A percentile compares a stretch with the other conserved stretches of the same genome.
Conservation (phyloP, 2,797 vertebrate genomes). For the Propithecus perrieri region DNA sequence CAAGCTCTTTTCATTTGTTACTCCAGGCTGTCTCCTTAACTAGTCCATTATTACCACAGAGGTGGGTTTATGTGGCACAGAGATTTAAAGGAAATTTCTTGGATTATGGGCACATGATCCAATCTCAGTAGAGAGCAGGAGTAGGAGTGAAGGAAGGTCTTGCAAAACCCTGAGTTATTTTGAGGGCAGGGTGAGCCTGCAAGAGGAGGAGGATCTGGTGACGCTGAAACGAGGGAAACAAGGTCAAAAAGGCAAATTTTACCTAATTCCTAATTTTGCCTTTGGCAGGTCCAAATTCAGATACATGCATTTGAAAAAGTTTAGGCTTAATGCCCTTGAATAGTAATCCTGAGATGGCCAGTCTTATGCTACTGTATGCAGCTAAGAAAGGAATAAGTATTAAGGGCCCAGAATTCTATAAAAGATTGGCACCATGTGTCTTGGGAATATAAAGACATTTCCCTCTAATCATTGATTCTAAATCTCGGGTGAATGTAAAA, state of each 20-base stretch:
- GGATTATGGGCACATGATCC: not conserved
- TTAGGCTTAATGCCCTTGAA: not conserved
- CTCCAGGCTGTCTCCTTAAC: not conserved
- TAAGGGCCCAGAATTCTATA: not conserved
- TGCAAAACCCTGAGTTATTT: not conserved
- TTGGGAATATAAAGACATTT: not conserved
- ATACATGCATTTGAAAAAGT: not conserved
- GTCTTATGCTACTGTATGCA: not conserved
- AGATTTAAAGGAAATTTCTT: not conserved
- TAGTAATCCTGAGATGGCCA: not conserved
- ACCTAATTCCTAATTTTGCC: not conserved
- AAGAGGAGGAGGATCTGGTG: not conserved
- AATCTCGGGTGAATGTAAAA: not conserved
- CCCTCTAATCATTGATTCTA: not conserved
- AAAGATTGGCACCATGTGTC: not conserved
- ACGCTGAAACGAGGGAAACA: not conserved
- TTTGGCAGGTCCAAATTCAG: not conserved
- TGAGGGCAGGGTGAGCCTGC: not conserved
- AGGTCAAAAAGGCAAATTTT: not conserved
- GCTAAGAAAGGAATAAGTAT: not conserved
- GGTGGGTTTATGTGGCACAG: not conserved
- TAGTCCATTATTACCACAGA: not conserved
- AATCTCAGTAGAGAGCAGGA: not conserved
- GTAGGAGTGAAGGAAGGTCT: not conserved
- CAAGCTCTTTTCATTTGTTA: not conserved